Percentiles rank a stretch among this genome's conserved stretches.
Evolutionary conservation across 2,797 vertebrate species (phyloP).

Genomic region (Falco berigora): DNA sequence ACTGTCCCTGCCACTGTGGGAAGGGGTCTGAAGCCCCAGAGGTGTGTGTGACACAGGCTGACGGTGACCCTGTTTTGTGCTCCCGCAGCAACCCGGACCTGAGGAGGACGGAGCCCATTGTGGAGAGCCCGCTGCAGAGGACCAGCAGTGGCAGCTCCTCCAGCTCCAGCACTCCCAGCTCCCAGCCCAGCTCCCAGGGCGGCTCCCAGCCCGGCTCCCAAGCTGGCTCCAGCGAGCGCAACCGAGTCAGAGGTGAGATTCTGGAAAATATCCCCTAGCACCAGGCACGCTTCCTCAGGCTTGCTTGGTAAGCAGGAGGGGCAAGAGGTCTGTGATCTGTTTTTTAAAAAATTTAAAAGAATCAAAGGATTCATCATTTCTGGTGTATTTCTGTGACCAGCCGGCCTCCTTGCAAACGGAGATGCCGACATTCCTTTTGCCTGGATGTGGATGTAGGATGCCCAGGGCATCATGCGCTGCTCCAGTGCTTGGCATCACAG

Average conservation of each 20-base stretch:
- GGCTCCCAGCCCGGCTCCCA: conserved; percentile 85
- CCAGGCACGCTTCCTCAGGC: neutral
- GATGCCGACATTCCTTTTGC: neutral
- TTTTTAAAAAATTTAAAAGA: neutral
- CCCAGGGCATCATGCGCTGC: fast-evolving
- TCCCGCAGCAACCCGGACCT: conserved; percentile 90
- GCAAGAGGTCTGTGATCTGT: neutral
- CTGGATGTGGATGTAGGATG: neutral
- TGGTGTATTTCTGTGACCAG: neutral
- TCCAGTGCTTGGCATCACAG: fast-evolving
- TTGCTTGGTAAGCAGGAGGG: neutral
- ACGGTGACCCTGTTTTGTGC: neutral
- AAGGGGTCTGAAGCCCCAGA: neutral
- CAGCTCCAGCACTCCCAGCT: conserved; percentile 96
- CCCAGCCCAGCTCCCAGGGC: conserved; percentile 86
- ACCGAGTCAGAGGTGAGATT: conserved; percentile 82
- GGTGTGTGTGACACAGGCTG: neutral
- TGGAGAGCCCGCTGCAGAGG: conserved; percentile 89
- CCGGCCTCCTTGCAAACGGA: neutral
- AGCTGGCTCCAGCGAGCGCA: conserved; percentile 85
- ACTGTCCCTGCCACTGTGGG: neutral
- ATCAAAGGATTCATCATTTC: neutral
- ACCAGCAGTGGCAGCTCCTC: conserved; percentile 96
- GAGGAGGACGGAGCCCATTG: conserved; percentile 83
- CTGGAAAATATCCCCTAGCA: neutral